These are phyloP conservation scores for Anthopleura xanthogrammica DNA, from an alignment of 92 coral and sea anemone species.

Conservation along the genomic window DNA sequence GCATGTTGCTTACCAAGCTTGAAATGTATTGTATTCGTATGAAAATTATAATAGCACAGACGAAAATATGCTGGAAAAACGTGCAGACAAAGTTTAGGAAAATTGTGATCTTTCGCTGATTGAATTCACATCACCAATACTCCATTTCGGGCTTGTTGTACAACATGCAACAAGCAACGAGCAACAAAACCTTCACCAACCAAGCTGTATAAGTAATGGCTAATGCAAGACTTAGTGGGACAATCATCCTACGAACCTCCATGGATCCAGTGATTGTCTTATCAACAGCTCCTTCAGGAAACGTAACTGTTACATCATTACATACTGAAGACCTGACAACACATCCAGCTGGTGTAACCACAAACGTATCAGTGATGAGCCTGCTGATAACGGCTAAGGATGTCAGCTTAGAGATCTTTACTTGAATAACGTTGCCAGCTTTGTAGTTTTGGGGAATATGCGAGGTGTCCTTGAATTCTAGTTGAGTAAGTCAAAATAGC, in stretches of 20 bases:
- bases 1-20: too few relatives aligned
- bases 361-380: neutral
- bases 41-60: too few relatives aligned
- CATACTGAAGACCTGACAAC: constrained; percentile 4
- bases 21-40: too few relatives aligned
- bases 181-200: too few relatives aligned
- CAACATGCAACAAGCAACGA: too few relatives aligned
- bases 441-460: neutral
- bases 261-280: neutral
- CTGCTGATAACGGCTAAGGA: neutral
- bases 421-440: neutral
- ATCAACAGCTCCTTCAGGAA: constrained; percentile 2
- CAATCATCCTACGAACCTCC: neutral
- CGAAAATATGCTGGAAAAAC: too few relatives aligned
- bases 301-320: neutral
- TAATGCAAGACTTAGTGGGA: too few relatives aligned
- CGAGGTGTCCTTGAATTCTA: neutral
- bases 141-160: too few relatives aligned
- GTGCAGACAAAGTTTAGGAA: too few relatives aligned
- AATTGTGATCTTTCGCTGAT: too few relatives aligned
- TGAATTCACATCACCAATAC: too few relatives aligned
- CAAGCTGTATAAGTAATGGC: too few relatives aligned
- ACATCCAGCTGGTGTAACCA: neutral
- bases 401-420: neutral
- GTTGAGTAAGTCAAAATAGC: neutral